Base-by-base conservation (phyloP, 2,113 vertebrate species). In the Serilophus lunatus region DNA sequence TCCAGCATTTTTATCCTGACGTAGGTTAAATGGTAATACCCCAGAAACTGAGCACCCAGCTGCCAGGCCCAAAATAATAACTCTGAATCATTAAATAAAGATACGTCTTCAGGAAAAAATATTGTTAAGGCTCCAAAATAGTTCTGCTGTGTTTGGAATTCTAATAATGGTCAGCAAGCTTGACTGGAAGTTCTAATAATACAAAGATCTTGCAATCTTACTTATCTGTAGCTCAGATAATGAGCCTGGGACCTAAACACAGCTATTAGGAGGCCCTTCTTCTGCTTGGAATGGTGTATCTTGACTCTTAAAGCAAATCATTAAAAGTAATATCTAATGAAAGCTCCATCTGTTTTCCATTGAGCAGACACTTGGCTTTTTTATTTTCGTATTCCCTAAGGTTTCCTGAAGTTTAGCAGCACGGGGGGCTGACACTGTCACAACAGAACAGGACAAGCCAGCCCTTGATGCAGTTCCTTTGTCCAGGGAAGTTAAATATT, bases 321-420 rank as follows among this genome's bases (percentile, higher is more conserved):
- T 93, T 95, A 81, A 68, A 93, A 93, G 76, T 47, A 86, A 57
- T 88, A 88, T 88, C 86, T 93, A 97, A 93, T 75, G 88, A 91
- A 95, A 94, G 88, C n/a, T 71, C 91, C 94, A 94, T 94, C 91
- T 96, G 92, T 66, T 97, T 96, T 60, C 77, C 74, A 92, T 79
- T 87, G 86, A 94, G 65, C 22, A 16, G 40, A 51, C n/a, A 74
- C 33, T 88, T 70, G 80, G 53, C 35, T 71, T 76, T 87, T 86
- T 92, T 74, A 18, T 54, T 36, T 57, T 69, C 54, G 75, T 57
- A 35, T 24, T 6, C 84, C 53, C 84, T 29, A 66, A 78, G 51
- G 80, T 56, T 88, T 44, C 51, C 28, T 64, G 80, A 86, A 93
- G 65, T 45, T 90, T 64, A 92, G 88, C 82, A 96, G 92, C 76